These are phyloP conservation scores for Ricordea florida DNA, from an alignment of 92 coral and sea anemone genomes.

Conservation along the genomic window DNA sequence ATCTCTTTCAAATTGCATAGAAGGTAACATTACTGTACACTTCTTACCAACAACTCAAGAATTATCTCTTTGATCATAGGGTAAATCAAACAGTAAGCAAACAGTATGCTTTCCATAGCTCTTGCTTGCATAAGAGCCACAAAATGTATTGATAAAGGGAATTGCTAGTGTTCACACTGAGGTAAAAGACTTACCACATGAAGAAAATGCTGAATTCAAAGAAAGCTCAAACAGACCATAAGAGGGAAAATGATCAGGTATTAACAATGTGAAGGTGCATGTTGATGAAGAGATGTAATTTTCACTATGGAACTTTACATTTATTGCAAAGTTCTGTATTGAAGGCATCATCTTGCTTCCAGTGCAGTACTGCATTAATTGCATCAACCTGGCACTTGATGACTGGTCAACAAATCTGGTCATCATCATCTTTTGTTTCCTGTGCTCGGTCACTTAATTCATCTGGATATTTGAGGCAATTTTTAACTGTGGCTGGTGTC, in stretches of 20 bases:
- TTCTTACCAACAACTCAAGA: background rate
- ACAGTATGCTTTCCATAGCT: background rate
- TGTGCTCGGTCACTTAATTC: constrained; percentile 43
- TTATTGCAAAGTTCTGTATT: constrained; percentile 40
- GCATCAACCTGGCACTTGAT: constrained; percentile 35
- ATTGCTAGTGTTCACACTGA: constrained; percentile 41
- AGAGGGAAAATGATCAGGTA: constrained; percentile 46
- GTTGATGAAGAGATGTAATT: constrained; percentile 52
- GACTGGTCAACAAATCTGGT: constrained; percentile 36
- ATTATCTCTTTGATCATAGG: background rate
- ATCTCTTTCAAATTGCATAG: no score
- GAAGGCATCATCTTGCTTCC: constrained; percentile 60
- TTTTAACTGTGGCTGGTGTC: constrained; percentile 51
- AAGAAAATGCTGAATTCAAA: constrained; percentile 47
- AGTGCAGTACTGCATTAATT: constrained; percentile 68
- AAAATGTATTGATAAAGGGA: background rate
- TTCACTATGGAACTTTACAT: constrained; percentile 47
- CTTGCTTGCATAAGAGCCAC: constrained; percentile 2
- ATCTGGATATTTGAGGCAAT: constrained; percentile 39
- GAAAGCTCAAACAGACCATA: constrained; percentile 58
- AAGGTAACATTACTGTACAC: no score
- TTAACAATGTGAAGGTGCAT: constrained; percentile 43
- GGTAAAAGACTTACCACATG: constrained; percentile 64
- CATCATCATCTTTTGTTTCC: constrained; percentile 31
- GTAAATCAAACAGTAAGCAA: constrained; percentile 5